phyloP scores from a whole-genome alignment of 2,888 invertebrate genomes.

The Nycteola revayana region DNA sequence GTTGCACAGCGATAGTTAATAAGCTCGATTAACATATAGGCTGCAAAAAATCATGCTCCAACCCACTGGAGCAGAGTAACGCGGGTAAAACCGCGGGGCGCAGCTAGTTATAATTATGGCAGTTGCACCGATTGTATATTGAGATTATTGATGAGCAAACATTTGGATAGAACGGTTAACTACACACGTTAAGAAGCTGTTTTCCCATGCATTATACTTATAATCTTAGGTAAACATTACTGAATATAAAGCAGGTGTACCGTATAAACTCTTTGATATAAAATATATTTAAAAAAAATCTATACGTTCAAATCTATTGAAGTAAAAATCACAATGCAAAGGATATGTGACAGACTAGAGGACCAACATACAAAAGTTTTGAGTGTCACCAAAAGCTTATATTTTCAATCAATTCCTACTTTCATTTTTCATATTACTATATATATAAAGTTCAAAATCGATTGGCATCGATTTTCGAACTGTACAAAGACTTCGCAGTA shows the following conservation, averaged over 20 bases:
- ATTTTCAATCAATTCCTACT: conserved; percentile 3
- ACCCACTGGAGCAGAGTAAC: no score
- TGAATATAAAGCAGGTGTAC: conserved; percentile 60
- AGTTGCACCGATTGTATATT: no score
- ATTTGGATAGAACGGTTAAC: no score
- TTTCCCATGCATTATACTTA: conserved; percentile 8
- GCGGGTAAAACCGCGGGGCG: no score
- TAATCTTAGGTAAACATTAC: conserved; percentile 37
- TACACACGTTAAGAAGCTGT: conserved; percentile 15
- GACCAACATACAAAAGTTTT: conserved; percentile 69
- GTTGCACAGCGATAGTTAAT: no score
- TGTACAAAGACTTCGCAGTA: conserved; percentile 17
- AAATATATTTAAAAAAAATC: conserved; percentile 54
- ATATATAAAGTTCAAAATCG: conserved; percentile 35
- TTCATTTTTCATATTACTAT: conserved; percentile 1
- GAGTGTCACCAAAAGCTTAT: conserved; percentile 48
- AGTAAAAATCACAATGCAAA: conserved; percentile 70
- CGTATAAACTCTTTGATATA: conserved; percentile 58
- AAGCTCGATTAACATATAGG: no score
- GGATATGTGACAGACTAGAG: conserved; percentile 80
- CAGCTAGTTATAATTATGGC: no score
- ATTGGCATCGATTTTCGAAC: conserved; percentile 8
- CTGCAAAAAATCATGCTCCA: no score
- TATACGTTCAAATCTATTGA: conserved; percentile 61
- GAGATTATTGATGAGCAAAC: no score